phyloP scores from a whole-genome alignment of 2,797 vertebrate species.

The Epinephelus malabaricus region DNA sequence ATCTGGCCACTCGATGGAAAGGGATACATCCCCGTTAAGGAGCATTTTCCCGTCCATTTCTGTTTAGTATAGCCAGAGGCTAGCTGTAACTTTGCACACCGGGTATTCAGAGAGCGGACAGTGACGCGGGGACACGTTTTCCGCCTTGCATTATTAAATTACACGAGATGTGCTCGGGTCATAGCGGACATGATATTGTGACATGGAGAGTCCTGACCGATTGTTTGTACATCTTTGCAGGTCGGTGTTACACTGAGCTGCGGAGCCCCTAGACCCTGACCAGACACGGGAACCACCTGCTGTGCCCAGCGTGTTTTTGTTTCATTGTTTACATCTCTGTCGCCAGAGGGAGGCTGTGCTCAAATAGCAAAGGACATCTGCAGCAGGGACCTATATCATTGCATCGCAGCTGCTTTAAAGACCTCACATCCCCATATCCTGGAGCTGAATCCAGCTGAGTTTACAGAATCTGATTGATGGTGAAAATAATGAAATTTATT shows the following conservation, averaged over 20 bases:
- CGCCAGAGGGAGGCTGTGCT: conserved; percentile 43
- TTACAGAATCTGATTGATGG: not conserved
- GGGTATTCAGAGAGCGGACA: not conserved
- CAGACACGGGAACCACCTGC: conserved; percentile 57
- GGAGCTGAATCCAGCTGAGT: conserved; percentile 7
- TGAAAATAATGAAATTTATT: conserved; percentile 39
- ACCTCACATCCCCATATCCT: not conserved
- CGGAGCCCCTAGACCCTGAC: conserved; percentile 27
- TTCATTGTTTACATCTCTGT: conserved; percentile 64
- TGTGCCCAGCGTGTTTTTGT: conserved; percentile 51
- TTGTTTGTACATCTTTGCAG: conserved; percentile 65
- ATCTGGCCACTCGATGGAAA: not conserved
- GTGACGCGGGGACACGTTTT: not conserved
- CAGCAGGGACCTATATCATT: conserved; percentile 14
- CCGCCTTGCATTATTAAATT: not conserved
- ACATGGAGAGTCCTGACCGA: conserved; percentile 18
- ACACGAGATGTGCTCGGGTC: not conserved
- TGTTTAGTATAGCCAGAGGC: not conserved
- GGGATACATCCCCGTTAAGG: rapidly evolving
- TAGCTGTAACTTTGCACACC: not conserved
- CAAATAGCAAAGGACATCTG: conserved; percentile 55
- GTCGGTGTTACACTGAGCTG: conserved; percentile 29
- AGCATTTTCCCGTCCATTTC: rapidly evolving
- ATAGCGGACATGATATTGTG: not conserved
- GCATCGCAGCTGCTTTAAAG: not conserved